These are phyloP conservation scores for Dicyrtoma fusca DNA, from an alignment of 2,888 invertebrate genomes.

Conservation along the genomic window DNA sequence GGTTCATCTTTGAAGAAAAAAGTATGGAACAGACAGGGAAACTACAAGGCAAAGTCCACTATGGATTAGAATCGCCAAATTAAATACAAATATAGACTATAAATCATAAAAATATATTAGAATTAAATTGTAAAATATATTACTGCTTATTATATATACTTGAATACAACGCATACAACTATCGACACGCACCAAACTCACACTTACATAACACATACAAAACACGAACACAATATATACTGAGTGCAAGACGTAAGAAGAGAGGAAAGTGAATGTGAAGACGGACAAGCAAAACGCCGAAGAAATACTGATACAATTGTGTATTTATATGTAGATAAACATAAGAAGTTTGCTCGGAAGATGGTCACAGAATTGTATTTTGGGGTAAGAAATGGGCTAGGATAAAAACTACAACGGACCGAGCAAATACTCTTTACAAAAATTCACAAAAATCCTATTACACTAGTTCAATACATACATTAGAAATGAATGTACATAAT, in stretches of 20 bases:
- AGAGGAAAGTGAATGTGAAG: background rate
- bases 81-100: too few species aligned
- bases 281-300: background rate
- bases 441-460: background rate
- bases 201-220: too few species aligned
- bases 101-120: too few species aligned
- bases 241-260: background rate
- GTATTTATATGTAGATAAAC: background rate
- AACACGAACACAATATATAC: background rate
- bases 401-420: constrained; percentile 6
- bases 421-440: constrained; percentile 5
- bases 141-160: too few species aligned
- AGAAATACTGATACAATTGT: background rate
- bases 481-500: background rate
- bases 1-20: background rate
- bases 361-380: background rate
- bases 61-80: too few species aligned
- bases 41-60: background rate
- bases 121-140: too few species aligned
- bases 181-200: too few species aligned
- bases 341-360: background rate
- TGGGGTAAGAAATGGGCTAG: background rate
- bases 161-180: too few species aligned
- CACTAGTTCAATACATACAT: background rate
- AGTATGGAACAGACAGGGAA: background rate